These are phyloP conservation scores for Hydractinia echinata DNA, from an alignment of 30 jellyfish, hydroid and myxozoan genomes.

Conservation along the genomic window DNA sequence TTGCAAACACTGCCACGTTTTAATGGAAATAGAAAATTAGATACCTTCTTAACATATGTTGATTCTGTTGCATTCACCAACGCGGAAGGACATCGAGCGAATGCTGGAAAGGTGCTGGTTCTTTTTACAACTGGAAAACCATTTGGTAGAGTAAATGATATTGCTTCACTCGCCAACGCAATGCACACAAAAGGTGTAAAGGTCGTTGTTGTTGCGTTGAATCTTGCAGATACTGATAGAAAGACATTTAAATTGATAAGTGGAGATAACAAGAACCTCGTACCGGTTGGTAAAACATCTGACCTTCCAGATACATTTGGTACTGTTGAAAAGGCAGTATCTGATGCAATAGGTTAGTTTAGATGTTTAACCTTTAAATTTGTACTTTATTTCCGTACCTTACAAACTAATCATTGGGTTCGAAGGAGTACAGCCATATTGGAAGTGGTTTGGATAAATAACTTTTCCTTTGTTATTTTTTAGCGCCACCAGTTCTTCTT, in stretches of 20 bases:
- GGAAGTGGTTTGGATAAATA: too few species aligned
- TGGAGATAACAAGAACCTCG: neutral
- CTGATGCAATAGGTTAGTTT: constrained; percentile 47
- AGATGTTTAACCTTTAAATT: neutral
- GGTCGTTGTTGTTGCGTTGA: constrained; percentile 56
- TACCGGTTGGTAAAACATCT: neutral
- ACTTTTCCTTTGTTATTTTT: neutral
- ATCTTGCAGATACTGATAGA: constrained; percentile 26
- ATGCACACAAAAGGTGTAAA: constrained; percentile 52
- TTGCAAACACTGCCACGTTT: constrained; percentile 17
- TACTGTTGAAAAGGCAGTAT: constrained; percentile 40
- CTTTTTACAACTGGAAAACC: constrained; percentile 18
- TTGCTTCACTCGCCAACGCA: constrained; percentile 46
- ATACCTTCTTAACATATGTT: neutral
- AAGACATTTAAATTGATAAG: constrained; percentile 13
- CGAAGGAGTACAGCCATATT: too few species aligned
- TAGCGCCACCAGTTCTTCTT: constrained; percentile 50
- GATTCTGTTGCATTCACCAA: neutral
- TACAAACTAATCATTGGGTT: too few species aligned
- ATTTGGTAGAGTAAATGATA: constrained; percentile 13
- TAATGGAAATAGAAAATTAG: constrained; percentile 2
- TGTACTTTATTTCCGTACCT: neutral
- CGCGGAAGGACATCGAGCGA: neutral
- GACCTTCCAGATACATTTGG: constrained; percentile 44
- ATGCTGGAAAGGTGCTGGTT: constrained; percentile 28